Evolutionary conservation across 2,888 invertebrate genomes (phyloP), one percentile per base, ranked within the genome.

Genomic region (Cheilosia vernalis): DNA sequence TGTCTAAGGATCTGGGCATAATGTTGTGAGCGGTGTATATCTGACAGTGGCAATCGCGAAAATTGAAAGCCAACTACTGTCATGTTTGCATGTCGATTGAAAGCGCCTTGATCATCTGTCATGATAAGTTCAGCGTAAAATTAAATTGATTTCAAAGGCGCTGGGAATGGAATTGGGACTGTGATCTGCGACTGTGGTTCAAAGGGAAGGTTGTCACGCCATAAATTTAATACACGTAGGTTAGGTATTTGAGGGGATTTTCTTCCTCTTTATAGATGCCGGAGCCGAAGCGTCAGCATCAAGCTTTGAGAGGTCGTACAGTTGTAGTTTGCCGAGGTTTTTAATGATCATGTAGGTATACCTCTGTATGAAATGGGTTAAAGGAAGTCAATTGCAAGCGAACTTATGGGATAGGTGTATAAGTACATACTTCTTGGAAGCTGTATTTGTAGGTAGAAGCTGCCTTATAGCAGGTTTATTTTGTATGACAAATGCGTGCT

Each of bases 41-140:
- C 76, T 61, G 70, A 56, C 44, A 61, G 81, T 81, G 64, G 81
- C 70, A 64, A 85, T 85, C 81, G 70, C 37, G 70, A 67, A 70
- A 73, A 79, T 69, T 79, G 73, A 79, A 80, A 74, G 74, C 69
- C 84, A 76, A 80, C 85, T 85, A 81, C 70, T 85, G 81, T 85
- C 84, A 84, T 80, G 84, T 74, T 84, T 80, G 74, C 80, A 74
- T 79, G 84, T 80, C 69, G 63, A 70, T 66, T 80, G 58, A 80
- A 80, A 64, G 74, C 73, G 47, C 64, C 56, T 61, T 76, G 67
- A 74, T 80, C 69, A 84, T 76, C 80, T 70, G 80, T 80, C 74
- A 66, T 58, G 84, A 84, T 84, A 80, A 80, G 64, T 63, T 80
- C 53, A 60, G 30, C 80, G 66, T 33, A 33, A 47, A 74, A 73